Evolutionary conservation across 2,888 invertebrate genomes (phyloP), one percentile per base, ranked within the genome.

Genomic region (Xestia ashworthii): DNA sequence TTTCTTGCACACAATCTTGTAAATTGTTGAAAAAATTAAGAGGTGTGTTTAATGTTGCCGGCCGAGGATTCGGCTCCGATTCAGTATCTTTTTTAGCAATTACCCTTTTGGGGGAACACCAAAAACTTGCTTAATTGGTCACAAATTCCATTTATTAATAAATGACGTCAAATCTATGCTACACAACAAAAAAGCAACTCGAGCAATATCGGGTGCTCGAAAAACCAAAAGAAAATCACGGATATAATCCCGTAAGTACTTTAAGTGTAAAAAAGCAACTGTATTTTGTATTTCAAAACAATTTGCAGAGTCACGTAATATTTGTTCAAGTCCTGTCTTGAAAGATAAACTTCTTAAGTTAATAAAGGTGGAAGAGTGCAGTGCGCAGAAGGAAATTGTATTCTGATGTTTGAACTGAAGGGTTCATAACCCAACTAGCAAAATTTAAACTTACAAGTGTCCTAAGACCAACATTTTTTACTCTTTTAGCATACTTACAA

Each of bases 371-470:
- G 11, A n/a, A 69, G 58, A 76, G 69, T 66, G 75, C 65, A 60
- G 25, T 22, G 58, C 38, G 46, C 50, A 53, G 32, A 25, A 68
- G 81, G 81, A 76, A 80, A 80, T 80, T 80, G 70, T 46, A 81
- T 70, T 60, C 60, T 66, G 53, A 66, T 76, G 69, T 76, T 68
- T 44, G 55, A 25, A 25, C 55, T 68, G 14, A n/a, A 48, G 55
- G 22, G 16, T 80, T 55, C 50, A 32, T 41, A n/a, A n/a, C n/a
- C n/a, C n/a, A n/a, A n/a, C n/a, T n/a, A n/a, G n/a, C n/a, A n/a
- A n/a, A n/a, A n/a, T n/a, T n/a, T n/a, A n/a, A n/a, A n/a, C n/a
- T n/a, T n/a, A n/a, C n/a, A n/a, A n/a, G n/a, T n/a, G n/a, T n/a
- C n/a, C n/a, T n/a, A n/a, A n/a, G n/a, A n/a, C n/a, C n/a, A n/a